These are phyloP conservation scores for Columbina picui DNA, from an alignment of 2,113 vertebrate genomes.

Conservation along the genomic window DNA sequence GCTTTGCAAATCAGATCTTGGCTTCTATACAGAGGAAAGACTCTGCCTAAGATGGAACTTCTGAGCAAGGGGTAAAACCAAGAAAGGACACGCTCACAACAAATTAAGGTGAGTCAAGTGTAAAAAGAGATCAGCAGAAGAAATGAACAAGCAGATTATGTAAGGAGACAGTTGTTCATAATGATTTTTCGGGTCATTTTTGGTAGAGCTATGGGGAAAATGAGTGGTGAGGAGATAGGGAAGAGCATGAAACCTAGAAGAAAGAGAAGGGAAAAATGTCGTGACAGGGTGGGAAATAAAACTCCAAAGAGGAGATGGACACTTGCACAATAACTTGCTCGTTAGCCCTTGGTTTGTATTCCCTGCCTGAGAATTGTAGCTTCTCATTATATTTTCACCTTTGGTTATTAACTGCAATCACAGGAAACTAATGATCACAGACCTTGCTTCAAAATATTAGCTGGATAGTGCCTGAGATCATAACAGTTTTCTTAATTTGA, in stretches of 20 bases:
- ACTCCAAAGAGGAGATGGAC: neutral
- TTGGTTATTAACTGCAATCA: conserved; percentile 8
- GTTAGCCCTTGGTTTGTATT: conserved; percentile 10
- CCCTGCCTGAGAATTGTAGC: neutral
- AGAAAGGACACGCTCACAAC: rapidly evolving
- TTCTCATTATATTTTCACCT: conserved; percentile 30
- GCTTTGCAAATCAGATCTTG: neutral
- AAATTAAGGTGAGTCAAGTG: neutral
- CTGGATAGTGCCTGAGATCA: neutral
- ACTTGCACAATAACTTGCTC: neutral
- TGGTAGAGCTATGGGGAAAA: neutral
- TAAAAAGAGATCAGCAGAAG: neutral
- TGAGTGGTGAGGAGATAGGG: neutral
- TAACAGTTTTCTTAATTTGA: neutral
- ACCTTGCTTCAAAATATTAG: neutral
- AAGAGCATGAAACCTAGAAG: neutral
- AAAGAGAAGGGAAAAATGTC: neutral
- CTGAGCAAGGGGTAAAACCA: neutral
- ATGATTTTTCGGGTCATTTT: neutral
- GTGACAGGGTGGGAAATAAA: neutral
- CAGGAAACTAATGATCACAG: neutral
- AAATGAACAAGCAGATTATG: neutral
- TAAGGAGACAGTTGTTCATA: neutral
- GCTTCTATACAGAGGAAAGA: neutral
- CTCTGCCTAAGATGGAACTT: neutral